phyloP scores from a whole-genome alignment of 2,113 vertebrate species.

The Mirza zaza region DNA sequence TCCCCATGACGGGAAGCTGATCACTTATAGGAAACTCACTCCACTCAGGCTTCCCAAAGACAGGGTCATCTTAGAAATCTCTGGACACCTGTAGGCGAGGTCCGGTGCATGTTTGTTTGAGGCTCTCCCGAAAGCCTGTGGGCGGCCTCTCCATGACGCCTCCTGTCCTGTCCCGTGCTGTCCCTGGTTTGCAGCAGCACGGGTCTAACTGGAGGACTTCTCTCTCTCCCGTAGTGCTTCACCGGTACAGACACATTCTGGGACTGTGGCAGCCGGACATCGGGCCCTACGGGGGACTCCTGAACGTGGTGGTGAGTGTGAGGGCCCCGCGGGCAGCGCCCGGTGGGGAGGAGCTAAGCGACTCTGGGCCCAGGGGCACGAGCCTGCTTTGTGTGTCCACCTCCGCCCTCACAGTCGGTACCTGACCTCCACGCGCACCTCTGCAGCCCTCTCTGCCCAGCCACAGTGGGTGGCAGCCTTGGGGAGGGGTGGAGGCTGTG shows the following conservation, averaged over 20 bases:
- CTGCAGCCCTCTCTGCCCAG: neutral
- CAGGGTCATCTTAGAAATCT: neutral
- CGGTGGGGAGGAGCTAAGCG: too few species aligned
- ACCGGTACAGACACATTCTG: conserved; percentile 95
- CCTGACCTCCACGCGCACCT: neutral
- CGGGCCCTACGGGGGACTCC: conserved; percentile 96
- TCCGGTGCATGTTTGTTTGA: neutral
- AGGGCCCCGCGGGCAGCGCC: fast-evolving
- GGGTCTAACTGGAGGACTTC: neutral
- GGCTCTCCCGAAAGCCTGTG: neutral
- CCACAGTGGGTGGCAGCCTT: neutral
- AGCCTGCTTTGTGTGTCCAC: neutral
- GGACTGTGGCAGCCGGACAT: conserved; percentile 99
- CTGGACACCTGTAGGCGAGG: neutral
- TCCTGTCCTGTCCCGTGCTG: too few species aligned
- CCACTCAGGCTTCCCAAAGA: neutral
- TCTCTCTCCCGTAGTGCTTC: conserved; percentile 88
- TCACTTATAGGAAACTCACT: neutral
- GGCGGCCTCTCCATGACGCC: neutral
- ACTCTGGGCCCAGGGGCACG: fast-evolving
- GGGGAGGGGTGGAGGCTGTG: neutral
- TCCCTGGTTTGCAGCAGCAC: neutral
- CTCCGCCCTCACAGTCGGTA: neutral
- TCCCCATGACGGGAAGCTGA: neutral
- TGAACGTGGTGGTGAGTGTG: conserved; percentile 96